Base-by-base conservation (phyloP, 2,797 vertebrate species). In the Cichlasoma orientale region DNA sequence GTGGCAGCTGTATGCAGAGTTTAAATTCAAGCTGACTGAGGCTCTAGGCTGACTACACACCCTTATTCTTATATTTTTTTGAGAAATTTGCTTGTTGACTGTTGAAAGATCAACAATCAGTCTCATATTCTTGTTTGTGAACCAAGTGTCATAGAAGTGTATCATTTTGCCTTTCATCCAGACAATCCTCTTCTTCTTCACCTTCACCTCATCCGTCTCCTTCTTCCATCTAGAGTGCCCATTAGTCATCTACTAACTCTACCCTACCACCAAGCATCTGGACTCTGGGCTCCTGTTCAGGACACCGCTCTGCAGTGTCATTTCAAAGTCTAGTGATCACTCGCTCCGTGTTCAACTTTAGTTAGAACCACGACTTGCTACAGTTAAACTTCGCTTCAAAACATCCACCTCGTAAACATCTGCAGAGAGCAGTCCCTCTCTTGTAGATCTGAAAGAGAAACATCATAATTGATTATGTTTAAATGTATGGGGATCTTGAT, bases 401-500 rank as follows among this genome's bases (percentile, higher is more conserved):
- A 77, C 36, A 79, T 75, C 27, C 79, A 66, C 78, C 79, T 83
- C 18, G 66, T 86, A 77, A 93, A 90, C 90, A 92, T 87, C 68
- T 81, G 59, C 59, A 74, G 74, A 25, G 56, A 81, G 76, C 85
- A 29, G 78, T 83, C 78, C 76, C 77, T 77, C 77, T 69, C 71
- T 74, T 58, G 71, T 70, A 55, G 29, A 83, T 74, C 19, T 83
- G 55, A 69, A 76, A 74, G 52, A 80, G 85, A 90, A 91, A 91
- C 88, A 84, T 82, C 56, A 38, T 90, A 88, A 92, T 91, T 92
- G 84, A 90, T 93, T 83, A 87, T 68, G 75, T 88, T 83, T 82
- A 72, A 79, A 82, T 84, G 63, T 63, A 85, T 77, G 68, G 52
- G 77, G 75, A 83, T 84, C 58, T 91, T 92, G 88, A 94, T 90